A percentile compares a stretch with the other conserved stretches of the same genome.
Conservation (phyloP, 1,140 invertebrate species). For the Armadillidium nasatum region DNA sequence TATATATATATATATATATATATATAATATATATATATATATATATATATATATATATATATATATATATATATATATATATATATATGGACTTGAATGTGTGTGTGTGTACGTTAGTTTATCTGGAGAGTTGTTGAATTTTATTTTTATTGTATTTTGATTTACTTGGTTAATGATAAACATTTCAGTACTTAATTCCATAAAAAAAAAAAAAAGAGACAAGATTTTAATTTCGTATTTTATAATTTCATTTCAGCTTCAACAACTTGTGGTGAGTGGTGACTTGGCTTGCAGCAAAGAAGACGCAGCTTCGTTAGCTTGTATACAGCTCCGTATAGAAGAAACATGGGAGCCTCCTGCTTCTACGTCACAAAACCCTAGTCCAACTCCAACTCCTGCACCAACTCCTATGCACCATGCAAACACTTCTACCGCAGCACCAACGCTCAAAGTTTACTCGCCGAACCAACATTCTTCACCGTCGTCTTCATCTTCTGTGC, state of each 20-base stretch:
- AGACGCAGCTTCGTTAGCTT: slow-evolving; percentile 63
- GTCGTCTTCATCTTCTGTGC: slow-evolving; percentile 29
- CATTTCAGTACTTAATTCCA: too few relatives aligned
- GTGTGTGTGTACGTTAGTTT: too few relatives aligned
- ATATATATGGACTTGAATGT: too few relatives aligned
- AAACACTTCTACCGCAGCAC: neutral
- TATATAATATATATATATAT: too few relatives aligned
- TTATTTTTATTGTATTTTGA: too few relatives aligned
- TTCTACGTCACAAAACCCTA: slow-evolving; percentile 46
- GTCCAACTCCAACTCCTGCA: slow-evolving; percentile 25
- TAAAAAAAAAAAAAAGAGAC: too few relatives aligned
- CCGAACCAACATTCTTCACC: slow-evolving; percentile 16
- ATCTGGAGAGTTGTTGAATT: too few relatives aligned
- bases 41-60: too few relatives aligned
- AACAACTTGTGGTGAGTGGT: slow-evolving; percentile 61
- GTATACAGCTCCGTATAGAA: slow-evolving; percentile 64
- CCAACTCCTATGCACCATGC: slow-evolving; percentile 29
- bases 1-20: too few relatives aligned
- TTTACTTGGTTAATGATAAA: too few relatives aligned
- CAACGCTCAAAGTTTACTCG: neutral
- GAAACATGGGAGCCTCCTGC: slow-evolving; percentile 59
- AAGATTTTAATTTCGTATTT: neutral
- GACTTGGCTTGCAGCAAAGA: slow-evolving; percentile 64
- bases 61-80: too few relatives aligned
- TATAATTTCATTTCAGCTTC: slow-evolving; percentile 54